Evolutionary conservation across 2,113 vertebrate species (phyloP).

Genomic region (Spheniscus mendiculus): DNA sequence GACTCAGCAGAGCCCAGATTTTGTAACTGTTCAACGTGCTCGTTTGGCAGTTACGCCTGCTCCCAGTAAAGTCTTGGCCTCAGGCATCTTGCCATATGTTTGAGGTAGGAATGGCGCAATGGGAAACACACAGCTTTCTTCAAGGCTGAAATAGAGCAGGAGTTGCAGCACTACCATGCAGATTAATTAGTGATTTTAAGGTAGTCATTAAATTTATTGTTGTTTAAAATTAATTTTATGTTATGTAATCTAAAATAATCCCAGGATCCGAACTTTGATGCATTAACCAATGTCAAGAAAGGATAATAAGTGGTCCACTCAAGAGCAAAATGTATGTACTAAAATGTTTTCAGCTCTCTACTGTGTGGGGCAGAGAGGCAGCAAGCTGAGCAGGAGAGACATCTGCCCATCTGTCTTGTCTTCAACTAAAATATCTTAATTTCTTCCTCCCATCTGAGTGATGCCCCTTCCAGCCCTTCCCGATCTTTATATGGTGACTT

Average conservation of each 20-base stretch:
- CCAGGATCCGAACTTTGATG: background rate
- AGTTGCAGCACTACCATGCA: background rate
- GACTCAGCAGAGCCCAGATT: slow-evolving; percentile 15
- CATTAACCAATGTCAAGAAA: background rate
- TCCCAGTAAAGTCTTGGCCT: background rate
- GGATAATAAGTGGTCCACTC: background rate
- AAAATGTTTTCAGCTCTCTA: background rate
- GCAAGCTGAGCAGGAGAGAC: background rate
- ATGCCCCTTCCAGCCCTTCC: background rate
- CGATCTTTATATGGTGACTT: background rate
- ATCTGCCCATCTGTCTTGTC: background rate
- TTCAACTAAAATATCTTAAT: background rate
- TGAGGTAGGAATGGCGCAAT: background rate
- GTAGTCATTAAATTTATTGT: background rate
- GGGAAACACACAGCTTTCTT: background rate
- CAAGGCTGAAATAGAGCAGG: background rate
- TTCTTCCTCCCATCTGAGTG: background rate
- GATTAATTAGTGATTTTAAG: background rate
- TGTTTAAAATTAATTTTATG: background rate
- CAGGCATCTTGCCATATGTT: background rate
- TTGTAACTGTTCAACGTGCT: background rate
- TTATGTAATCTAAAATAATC: background rate
- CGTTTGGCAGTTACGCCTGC: background rate
- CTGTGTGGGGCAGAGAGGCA: background rate
- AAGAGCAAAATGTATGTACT: background rate